Percentiles rank a stretch among this genome's conserved stretches.
Conservation (phyloP, 2,888 invertebrate genomes). For the Microdon myrmicae region DNA sequence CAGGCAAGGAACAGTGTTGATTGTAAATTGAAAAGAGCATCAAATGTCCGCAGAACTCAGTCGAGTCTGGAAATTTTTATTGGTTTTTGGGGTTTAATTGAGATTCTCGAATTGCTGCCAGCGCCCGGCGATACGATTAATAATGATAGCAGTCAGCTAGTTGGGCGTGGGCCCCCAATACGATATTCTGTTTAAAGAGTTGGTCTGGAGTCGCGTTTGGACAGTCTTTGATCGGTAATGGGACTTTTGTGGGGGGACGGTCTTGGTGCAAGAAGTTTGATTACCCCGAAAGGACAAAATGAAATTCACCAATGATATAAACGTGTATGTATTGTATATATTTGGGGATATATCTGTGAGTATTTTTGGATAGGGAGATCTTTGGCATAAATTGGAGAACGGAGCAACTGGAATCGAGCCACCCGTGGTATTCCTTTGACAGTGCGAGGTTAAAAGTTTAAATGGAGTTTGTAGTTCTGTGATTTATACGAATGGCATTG, state of each 20-base stretch:
- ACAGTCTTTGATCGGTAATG: conserved; percentile 2
- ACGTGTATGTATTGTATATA: no score
- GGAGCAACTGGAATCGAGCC: background rate
- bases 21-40: conserved; percentile 50
- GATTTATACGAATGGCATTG: conserved; percentile 30
- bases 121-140: conserved; percentile 1
- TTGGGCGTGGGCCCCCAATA: conserved; percentile 7
- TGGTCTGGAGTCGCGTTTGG: conserved; percentile 15
- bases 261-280: conserved; percentile 11
- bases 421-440: conserved; percentile 44
- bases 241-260: background rate
- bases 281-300: conserved; percentile 9
- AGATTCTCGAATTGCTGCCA: conserved; percentile 32
- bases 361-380: conserved; percentile 7
- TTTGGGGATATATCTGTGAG: background rate
- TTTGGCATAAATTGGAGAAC: conserved; percentile 1
- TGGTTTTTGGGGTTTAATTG: conserved; percentile 50
- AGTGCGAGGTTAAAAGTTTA: conserved; percentile 48
- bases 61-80: conserved; percentile 34
- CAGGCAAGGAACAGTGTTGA: no score
- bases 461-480: conserved; percentile 48
- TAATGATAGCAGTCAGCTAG: conserved; percentile 23
- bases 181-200: conserved; percentile 17
- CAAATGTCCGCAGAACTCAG: conserved; percentile 37
- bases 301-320: background rate